phyloP scores from a whole-genome alignment of 2,113 vertebrate species.

The Neogobius melanostomus region DNA sequence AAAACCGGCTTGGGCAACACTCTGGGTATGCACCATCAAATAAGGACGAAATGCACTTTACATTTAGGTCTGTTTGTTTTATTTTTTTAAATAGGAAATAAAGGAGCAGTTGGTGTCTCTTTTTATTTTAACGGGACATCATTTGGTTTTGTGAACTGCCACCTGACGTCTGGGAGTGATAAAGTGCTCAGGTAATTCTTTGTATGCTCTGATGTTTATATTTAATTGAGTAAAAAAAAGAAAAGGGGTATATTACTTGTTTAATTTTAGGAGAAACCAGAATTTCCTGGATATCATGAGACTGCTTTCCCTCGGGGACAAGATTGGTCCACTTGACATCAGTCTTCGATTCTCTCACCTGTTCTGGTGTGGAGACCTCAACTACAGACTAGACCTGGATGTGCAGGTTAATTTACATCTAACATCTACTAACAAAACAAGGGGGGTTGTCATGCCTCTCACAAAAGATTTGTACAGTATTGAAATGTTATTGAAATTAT shows the following conservation, averaged over 20 bases:
- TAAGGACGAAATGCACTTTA: background rate
- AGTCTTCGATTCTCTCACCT: slow-evolving; percentile 81
- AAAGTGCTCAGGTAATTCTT: slow-evolving; percentile 82
- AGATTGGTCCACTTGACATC: slow-evolving; percentile 77
- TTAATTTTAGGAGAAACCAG: slow-evolving; percentile 77
- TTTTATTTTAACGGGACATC: slow-evolving; percentile 84
- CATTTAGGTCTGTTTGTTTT: background rate
- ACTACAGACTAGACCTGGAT: slow-evolving; percentile 81
- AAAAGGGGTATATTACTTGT: background rate
- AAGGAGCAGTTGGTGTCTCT: slow-evolving; percentile 85
- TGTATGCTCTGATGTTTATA: background rate
- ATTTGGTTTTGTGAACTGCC: slow-evolving; percentile 88
- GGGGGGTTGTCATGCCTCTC: too few relatives aligned
- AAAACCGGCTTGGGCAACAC: slow-evolving; percentile 88
- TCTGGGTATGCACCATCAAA: slow-evolving; percentile 71
- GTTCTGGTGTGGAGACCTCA: slow-evolving; percentile 84
- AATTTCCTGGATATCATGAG: slow-evolving; percentile 80
- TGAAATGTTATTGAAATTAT: background rate
- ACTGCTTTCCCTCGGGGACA: slow-evolving; percentile 77
- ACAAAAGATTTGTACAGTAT: too few relatives aligned
- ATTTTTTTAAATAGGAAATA: slow-evolving; percentile 79
- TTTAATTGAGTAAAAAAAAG: background rate
- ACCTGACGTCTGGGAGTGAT: slow-evolving; percentile 86
- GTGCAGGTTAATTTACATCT: slow-evolving; percentile 68
- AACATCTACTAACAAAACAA: background rate